Conservation (phyloP, 92 coral and sea anemone species). For the Siderastrea radians region DNA sequence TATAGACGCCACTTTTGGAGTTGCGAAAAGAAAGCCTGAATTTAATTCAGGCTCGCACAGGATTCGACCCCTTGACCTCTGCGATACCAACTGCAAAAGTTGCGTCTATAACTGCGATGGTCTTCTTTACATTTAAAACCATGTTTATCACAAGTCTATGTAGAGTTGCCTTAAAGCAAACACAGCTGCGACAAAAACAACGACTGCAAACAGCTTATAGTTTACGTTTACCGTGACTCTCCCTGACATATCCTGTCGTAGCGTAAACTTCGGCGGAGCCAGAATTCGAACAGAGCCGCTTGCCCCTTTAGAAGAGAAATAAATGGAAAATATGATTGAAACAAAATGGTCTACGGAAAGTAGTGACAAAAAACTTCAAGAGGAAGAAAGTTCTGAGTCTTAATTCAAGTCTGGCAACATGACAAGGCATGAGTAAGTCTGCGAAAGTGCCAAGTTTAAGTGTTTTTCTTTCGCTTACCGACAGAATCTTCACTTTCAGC, state of each 20-base stretch:
- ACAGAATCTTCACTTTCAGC: constrained; percentile 34
- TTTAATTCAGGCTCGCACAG: no score
- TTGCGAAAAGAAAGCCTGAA: no score
- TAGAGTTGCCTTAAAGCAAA: not conserved
- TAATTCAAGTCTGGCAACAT: constrained; percentile 20
- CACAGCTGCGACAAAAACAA: not conserved
- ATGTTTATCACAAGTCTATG: not conserved
- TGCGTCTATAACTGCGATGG: no score
- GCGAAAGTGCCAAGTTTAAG: not conserved
- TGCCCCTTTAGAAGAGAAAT: not conserved
- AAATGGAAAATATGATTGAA: not conserved
- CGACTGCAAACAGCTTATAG: not conserved
- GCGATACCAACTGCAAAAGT: no score
- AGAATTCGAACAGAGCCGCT: constrained; percentile 53
- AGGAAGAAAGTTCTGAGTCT: no score
- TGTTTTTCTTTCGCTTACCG: constrained; percentile 18
- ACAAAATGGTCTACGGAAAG: no score
- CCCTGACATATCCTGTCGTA: constrained; percentile 88
- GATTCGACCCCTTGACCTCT: no score
- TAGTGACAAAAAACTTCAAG: not conserved
- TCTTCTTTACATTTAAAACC: not conserved
- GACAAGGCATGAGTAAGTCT: not conserved
- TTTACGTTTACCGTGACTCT: constrained; percentile 69
- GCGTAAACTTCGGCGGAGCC: constrained; percentile 98
- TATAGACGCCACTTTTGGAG: no score